A percentile compares a stretch with the other conserved stretches of the same genome.
Conservation (phyloP, 1,140 invertebrate genomes). For the Cataglyphis hispanica region DNA sequence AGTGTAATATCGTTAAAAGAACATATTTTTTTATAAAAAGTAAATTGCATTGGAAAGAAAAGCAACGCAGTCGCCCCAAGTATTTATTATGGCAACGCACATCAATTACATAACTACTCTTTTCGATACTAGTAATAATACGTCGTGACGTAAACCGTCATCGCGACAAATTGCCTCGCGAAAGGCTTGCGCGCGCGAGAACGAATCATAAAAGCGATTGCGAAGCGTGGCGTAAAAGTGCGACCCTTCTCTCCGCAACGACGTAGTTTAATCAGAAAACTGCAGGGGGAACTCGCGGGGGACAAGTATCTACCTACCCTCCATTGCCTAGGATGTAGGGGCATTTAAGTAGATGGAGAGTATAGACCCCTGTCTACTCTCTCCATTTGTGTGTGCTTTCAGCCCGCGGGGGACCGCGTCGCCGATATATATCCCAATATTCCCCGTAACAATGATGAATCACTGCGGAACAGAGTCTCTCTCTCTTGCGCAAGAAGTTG, state of each 20-base stretch:
- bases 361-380: constrained; percentile 77
- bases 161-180: constrained; percentile 22
- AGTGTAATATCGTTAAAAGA: background rate
- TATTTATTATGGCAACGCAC: background rate
- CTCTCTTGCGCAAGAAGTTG: constrained; percentile 76
- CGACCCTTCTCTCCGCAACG: constrained; percentile 47
- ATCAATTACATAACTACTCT: background rate
- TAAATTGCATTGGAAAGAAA: background rate
- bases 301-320: constrained; percentile 69
- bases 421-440: constrained; percentile 79
- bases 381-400: constrained; percentile 72
- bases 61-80: background rate
- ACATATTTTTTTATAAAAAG: background rate
- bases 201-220: constrained; percentile 64
- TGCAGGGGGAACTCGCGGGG: constrained; percentile 52
- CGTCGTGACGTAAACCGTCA: constrained; percentile 19
- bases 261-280: constrained; percentile 77
- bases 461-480: constrained; percentile 71
- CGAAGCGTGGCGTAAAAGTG: constrained; percentile 63
- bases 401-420: constrained; percentile 68
- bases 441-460: constrained; percentile 78
- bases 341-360: constrained; percentile 78
- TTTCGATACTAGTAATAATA: constrained; percentile 6
- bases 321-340: constrained; percentile 69
- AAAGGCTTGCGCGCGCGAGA: constrained; percentile 56